Base-by-base conservation (phyloP, 2,888 invertebrate species). In the Nomada ferruginata region DNA sequence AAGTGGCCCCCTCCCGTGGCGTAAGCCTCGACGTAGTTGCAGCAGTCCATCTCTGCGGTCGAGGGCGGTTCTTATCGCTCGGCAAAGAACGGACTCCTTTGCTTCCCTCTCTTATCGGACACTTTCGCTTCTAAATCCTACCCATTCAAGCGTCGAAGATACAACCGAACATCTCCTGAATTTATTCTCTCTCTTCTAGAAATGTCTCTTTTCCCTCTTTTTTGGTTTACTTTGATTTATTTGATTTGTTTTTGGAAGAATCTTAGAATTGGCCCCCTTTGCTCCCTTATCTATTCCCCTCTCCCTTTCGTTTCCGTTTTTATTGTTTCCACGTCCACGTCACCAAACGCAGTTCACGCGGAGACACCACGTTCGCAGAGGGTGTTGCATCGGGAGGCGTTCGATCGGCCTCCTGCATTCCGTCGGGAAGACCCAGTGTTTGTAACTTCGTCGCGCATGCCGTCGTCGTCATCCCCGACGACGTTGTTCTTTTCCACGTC, bases 21-120 rank as follows among this genome's bases (percentile, higher is more conserved):
- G 85, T 92, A 93, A 73, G 92, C 91, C 87, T 92, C 93, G 82
- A 92, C 91, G 87, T 92, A 92, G 88, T 93, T 93, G 84, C 93
- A 93, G 85, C 93, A 93, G 91, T 93, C 92, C 93, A 93, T 93
- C 70, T 89, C 83, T 66, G 71, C 74, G 52, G 47, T 61, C 59
- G 36, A 68, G 63, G 78, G 23, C 61, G 64, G 60, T 53, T 71
- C 63, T 71, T 82, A 80, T 80, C 82, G 63, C 66, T 52, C 23
- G 50, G 69, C 82, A 23, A 52, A 42, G 36, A 73, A 76, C 71
- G 29, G 65, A 76, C 60, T 65, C 72, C 69, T 79, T 71, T 59
- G 15, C 52, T 23, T 59, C 42, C 53, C 26, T 42, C 18, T 57
- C 72, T 78, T 73, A 78, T 81, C 73, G 61, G 69, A 36, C 57